Percentiles rank a stretch among this genome's conserved stretches.
These are phyloP conservation scores for Urocynchramus pylzowi DNA, from an alignment of 2,113 vertebrate species.

Conservation along the genomic window DNA sequence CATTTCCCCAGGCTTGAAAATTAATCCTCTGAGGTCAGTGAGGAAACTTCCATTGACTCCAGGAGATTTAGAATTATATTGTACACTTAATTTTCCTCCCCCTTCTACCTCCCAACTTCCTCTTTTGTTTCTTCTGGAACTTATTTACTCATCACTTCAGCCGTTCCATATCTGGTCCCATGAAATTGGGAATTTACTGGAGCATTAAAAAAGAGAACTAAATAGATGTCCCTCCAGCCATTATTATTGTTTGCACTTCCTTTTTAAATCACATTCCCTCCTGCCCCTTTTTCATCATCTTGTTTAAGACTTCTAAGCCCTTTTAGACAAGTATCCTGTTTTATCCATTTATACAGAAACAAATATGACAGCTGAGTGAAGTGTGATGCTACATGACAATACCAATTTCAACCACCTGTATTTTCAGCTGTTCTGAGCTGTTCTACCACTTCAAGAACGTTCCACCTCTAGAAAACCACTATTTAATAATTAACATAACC, in stretches of 20 bases:
- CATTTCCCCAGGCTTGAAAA: constrained; percentile 55
- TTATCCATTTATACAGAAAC: neutral
- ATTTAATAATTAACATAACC: neutral
- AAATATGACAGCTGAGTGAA: neutral
- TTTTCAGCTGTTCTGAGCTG: neutral
- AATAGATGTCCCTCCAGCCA: neutral
- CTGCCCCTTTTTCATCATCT: neutral
- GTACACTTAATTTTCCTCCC: neutral
- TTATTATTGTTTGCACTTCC: neutral
- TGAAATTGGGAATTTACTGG: constrained; percentile 24
- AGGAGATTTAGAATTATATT: constrained; percentile 42
- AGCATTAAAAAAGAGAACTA: neutral
- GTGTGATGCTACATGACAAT: neutral
- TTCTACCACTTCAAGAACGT: neutral
- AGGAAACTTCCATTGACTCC: constrained; percentile 43
- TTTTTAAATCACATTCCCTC: neutral
- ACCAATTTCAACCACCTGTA: neutral
- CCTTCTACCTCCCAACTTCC: neutral
- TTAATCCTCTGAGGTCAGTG: constrained; percentile 28
- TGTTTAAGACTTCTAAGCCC: neutral
- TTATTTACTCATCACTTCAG: constrained; percentile 11
- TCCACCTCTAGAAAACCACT: neutral
- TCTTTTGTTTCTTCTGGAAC: constrained; percentile 23
- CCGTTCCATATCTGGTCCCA: constrained; percentile 2
- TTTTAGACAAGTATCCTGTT: neutral